These are phyloP conservation scores for Helogale parvula DNA, from an alignment of 2,113 vertebrate genomes.

Conservation along the genomic window DNA sequence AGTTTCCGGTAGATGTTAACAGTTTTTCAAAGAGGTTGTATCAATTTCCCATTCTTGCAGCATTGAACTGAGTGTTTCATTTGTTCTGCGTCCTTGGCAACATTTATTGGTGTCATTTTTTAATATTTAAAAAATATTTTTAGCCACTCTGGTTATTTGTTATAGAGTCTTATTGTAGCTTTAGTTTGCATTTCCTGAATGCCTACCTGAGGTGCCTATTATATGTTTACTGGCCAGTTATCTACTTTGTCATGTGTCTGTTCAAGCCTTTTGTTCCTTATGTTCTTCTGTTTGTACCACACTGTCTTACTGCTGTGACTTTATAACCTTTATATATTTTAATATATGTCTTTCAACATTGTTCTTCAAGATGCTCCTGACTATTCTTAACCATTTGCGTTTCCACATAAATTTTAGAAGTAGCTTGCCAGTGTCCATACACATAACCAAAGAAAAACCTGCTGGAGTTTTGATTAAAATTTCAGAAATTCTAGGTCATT, in stretches of 20 bases:
- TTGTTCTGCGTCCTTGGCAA: not conserved
- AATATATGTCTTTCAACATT: not conserved
- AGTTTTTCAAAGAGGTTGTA: not conserved
- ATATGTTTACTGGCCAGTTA: not conserved
- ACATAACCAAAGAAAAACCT: not conserved
- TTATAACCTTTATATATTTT: not conserved
- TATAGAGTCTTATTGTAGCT: not conserved
- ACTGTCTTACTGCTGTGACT: not conserved
- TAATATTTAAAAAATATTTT: not conserved
- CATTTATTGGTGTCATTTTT: not conserved
- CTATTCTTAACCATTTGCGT: not conserved
- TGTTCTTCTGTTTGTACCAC: not conserved
- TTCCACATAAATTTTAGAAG: constrained; percentile 29
- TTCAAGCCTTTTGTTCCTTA: not conserved
- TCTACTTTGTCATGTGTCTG: not conserved
- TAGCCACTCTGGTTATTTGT: not conserved
- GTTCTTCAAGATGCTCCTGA: not conserved
- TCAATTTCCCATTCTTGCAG: not conserved
- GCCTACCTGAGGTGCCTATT: not conserved
- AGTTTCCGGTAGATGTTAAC: not conserved
- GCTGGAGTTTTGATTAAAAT: constrained; percentile 9
- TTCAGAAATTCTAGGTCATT: constrained; percentile 9
- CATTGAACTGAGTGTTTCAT: not conserved
- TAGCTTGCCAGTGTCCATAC: not conserved
- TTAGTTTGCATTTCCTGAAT: constrained; percentile 40